Conservation (phyloP, 2,113 vertebrate genomes). For the Panthera tigris region DNA sequence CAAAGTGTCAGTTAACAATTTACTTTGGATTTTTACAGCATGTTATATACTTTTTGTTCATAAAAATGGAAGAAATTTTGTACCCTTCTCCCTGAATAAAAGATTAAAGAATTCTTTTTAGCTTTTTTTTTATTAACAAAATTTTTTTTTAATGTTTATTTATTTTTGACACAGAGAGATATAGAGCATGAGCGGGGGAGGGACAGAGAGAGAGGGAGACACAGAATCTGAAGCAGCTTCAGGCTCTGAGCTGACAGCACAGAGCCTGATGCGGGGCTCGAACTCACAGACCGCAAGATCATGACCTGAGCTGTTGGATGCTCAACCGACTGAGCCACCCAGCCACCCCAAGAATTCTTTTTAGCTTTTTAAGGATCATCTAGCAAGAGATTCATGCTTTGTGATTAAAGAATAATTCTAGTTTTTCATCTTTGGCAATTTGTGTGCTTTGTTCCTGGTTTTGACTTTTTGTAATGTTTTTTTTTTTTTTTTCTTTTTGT, state of each 20-base stretch:
- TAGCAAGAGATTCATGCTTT: constrained; percentile 13
- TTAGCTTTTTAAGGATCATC: neutral
- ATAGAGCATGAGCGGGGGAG: too few species aligned
- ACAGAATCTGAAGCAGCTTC: too few species aligned
- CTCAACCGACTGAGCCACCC: too few species aligned
- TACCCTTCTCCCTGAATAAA: neutral
- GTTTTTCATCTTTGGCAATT: neutral
- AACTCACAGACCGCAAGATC: too few species aligned
- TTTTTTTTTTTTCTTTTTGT: neutral
- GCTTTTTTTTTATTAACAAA: neutral
- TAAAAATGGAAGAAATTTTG: constrained; percentile 14
- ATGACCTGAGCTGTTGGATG: too few species aligned
- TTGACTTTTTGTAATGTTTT: neutral
- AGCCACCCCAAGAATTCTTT: neutral
- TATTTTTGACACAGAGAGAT: too few species aligned
- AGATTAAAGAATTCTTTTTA: constrained; percentile 5
- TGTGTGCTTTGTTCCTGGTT: neutral
- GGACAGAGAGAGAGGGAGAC: too few species aligned
- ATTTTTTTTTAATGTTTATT: too few species aligned
- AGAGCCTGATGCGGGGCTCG: too few species aligned
- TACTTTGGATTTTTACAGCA: neutral
- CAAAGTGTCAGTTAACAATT: constrained; percentile 2
- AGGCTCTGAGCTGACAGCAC: too few species aligned
- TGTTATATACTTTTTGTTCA: neutral
- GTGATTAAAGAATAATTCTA: constrained; percentile 22